Percentiles rank a stretch among this genome's conserved stretches.
Conservation (phyloP, 2,797 vertebrate species). For the Enteromius fasciolatus region DNA sequence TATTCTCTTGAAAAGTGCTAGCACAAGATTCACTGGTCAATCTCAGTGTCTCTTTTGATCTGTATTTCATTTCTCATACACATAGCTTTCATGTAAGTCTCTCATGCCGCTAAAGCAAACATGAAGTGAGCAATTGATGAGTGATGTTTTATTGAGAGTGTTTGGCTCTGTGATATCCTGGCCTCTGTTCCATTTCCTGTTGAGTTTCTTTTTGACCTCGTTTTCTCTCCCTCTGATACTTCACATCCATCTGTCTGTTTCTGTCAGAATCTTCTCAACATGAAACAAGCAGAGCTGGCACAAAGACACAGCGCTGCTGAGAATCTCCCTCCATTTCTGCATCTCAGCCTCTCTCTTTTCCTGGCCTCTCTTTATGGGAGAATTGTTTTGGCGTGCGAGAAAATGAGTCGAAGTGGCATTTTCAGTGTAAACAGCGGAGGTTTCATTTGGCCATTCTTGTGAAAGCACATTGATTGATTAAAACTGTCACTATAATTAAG, state of each 20-base stretch:
- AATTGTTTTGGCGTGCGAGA: not conserved
- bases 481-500: conserved; percentile 35
- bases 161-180: conserved; percentile 68
- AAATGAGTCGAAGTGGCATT: conserved; percentile 36
- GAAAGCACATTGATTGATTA: conserved; percentile 30
- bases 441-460: conserved; percentile 20
- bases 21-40: not conserved
- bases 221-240: conserved; percentile 61
- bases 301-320: conserved; percentile 12
- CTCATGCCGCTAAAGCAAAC: conserved; percentile 39
- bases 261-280: conserved; percentile 66
- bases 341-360: conserved; percentile 1
- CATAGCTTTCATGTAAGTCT: conserved; percentile 42
- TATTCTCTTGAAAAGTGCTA: not conserved
- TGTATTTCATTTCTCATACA: conserved; percentile 15
- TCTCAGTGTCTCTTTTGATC: conserved; percentile 34
- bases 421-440: conserved; percentile 8
- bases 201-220: conserved; percentile 68
- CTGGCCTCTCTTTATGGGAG: not conserved
- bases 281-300: conserved; percentile 63
- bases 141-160: conserved; percentile 72
- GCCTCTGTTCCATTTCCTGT: conserved; percentile 66
- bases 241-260: conserved; percentile 74
- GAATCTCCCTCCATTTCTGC: conserved; percentile 8
- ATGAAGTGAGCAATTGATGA: conserved; percentile 48